These are phyloP conservation scores for Sylvia atricapilla DNA, from an alignment of 2,113 vertebrate species.

Conservation along the genomic window DNA sequence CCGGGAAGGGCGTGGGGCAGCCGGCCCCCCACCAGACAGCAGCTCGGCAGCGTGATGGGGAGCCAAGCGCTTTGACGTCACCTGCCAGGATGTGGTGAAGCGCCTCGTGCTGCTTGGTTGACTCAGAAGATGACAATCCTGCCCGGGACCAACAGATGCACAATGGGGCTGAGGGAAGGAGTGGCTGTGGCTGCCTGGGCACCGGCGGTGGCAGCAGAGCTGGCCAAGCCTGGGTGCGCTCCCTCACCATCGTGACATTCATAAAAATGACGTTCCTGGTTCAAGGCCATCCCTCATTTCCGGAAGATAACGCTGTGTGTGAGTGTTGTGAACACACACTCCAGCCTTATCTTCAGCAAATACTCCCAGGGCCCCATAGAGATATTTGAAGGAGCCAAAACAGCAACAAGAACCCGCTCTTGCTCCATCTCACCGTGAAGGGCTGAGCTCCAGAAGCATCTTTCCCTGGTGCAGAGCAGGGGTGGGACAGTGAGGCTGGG, in stretches of 20 bases:
- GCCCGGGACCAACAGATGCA: background rate
- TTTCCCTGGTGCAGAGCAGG: background rate
- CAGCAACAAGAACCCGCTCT: rapidly evolving
- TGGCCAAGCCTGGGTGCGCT: background rate
- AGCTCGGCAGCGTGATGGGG: rapidly evolving
- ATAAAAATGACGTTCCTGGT: background rate
- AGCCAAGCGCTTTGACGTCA: conserved; percentile 1
- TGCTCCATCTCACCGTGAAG: background rate
- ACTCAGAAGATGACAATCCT: conserved; percentile 15
- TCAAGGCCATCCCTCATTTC: background rate
- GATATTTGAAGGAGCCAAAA: background rate
- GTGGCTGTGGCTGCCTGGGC: background rate
- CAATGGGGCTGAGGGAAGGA: background rate
- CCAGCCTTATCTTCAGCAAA: background rate
- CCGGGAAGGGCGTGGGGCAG: background rate
- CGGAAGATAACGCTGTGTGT: background rate
- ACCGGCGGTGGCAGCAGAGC: rapidly evolving
- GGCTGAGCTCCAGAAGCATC: background rate
- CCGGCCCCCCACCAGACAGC: background rate
- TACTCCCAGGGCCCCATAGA: background rate
- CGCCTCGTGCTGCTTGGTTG: background rate
- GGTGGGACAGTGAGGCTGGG: rapidly evolving
- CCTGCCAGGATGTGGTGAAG: conserved; percentile 6
- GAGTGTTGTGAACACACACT: background rate
- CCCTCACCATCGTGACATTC: rapidly evolving